Conservation (phyloP, 2,797 vertebrate species). For the Moxostoma hubbsi region DNA sequence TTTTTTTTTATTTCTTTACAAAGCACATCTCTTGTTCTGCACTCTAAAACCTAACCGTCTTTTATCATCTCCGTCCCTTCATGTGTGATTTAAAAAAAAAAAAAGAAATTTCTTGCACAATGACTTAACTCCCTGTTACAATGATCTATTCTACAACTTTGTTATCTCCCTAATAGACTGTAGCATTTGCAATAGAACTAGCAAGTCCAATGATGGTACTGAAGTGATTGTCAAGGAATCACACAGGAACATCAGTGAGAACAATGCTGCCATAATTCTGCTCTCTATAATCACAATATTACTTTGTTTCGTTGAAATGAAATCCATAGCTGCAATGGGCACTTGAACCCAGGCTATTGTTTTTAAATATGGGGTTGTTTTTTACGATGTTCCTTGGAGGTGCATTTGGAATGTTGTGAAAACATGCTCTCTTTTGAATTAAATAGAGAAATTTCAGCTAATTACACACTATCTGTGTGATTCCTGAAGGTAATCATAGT, state of each 20-base stretch:
- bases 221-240: constrained; percentile 40
- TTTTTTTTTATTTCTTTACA: constrained; percentile 3
- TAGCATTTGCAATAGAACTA: constrained; percentile 46
- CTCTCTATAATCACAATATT: constrained; percentile 43
- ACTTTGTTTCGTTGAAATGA: constrained; percentile 40
- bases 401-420: constrained; percentile 29
- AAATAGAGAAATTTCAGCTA: constrained; percentile 34
- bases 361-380: constrained; percentile 39
- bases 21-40: constrained; percentile 28
- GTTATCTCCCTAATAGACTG: constrained; percentile 63
- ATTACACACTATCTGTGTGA: constrained; percentile 39
- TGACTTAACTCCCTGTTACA: constrained; percentile 49
- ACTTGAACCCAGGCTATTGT: constrained; percentile 29
- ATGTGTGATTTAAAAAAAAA: constrained; percentile 21
- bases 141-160: constrained; percentile 55
- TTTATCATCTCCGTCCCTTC: constrained; percentile 36
- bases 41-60: constrained; percentile 18
- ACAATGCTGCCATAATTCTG: constrained; percentile 38
- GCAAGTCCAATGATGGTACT: constrained; percentile 29
- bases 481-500: constrained; percentile 47
- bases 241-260: constrained; percentile 46
- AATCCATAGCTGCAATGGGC: constrained; percentile 43
- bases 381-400: constrained; percentile 20
- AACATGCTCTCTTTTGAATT: constrained; percentile 47
- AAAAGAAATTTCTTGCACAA: constrained; percentile 45